Evolutionary conservation across 37 sponge, comb jelly and placozoan species (phyloP).

Genomic region (Axinella damicornis): DNA sequence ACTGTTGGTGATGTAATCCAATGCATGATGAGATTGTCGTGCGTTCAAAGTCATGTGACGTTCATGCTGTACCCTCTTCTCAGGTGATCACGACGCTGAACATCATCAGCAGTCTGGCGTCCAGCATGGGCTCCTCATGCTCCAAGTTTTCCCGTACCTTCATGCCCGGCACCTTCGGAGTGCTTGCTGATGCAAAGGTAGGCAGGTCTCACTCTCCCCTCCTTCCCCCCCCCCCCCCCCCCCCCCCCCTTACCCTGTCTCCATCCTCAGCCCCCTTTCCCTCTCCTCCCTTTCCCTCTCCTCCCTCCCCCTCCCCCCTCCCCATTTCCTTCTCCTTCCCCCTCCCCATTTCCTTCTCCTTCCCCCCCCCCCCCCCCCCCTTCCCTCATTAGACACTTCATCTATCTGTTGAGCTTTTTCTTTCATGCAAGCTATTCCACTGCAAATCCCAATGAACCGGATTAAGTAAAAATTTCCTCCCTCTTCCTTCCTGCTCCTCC

Average conservation of each 20-base stretch:
- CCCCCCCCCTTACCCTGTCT: constrained; percentile 56
- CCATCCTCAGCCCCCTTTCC: constrained; percentile 45
- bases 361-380: constrained; percentile 42
- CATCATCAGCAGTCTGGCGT: constrained; percentile 74
- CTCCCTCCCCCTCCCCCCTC: constrained; percentile 25
- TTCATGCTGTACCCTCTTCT: neutral
- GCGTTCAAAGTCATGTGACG: too few species aligned
- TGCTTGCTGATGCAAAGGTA: constrained; percentile 82
- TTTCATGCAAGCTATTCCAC: too few species aligned
- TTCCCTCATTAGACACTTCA: too few species aligned
- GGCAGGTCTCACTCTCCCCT: neutral
- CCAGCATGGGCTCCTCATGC: constrained; percentile 79
- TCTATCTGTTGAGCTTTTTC: too few species aligned
- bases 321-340: constrained; percentile 26
- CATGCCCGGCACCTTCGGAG: constrained; percentile 51
- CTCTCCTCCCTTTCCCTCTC: constrained; percentile 48
- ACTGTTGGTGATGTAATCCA: too few species aligned
- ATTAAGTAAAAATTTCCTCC: too few species aligned
- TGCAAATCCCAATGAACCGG: too few species aligned
- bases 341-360: constrained; percentile 48
- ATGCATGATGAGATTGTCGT: too few species aligned
- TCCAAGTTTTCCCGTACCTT: constrained; percentile 43
- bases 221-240: neutral
- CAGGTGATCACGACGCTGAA: constrained; percentile 75
- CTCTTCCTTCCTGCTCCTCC: too few species aligned